Base-by-base conservation (phyloP, 2,113 vertebrate genomes). In the Chionomys nivalis region DNA sequence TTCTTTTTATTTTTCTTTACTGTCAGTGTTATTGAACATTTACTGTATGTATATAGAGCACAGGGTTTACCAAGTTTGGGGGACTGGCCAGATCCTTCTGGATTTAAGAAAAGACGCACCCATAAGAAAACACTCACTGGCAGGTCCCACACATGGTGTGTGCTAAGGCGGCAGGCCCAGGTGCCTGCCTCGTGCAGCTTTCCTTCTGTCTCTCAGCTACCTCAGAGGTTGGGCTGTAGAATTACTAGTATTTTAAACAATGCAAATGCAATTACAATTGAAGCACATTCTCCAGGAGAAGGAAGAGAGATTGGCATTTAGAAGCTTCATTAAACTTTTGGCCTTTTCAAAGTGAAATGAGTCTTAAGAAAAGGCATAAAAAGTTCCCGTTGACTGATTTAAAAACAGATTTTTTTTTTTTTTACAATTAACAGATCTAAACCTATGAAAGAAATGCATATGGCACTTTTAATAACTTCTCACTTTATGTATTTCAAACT, bases 241-340 rank as follows among this genome's bases (percentile, higher is more conserved):
- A 97, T 89, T 44, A 58, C 93, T 87, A 75, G 49, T 58, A 70
- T 90, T 70, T 97, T 49, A 82, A 96, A 97, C 96, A 93, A 95
- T 91, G 89, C 93, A 76, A 96, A 92, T 83, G 83, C 85, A 94
- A 96, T 95, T 94, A 97, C 33, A 91, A 87, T 33, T 79, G 91
- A 88, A 95, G 94, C 89, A 79, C 9, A 44, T 26, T 94, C 70
- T 86, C 55, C 49, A 77, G 90, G 63, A 94, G 93, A 73, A 92
- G 77, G 96, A 90, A 72, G 49, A 47, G 82, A 96, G 97, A 97
- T 19, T 94, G 95, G 88, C 96, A 96, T 73, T 90, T 82, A 95
- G 96, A 94, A 97, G 87, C 66, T 78, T 96, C 95, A 90, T 95
- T 96, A 95, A 92, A 96, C 95, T 97, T 97, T 92, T 94, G 93